Evolutionary conservation across 2,113 vertebrate species (phyloP), one percentile per base, ranked within the genome.

Genomic region (Isichthys henryi): DNA sequence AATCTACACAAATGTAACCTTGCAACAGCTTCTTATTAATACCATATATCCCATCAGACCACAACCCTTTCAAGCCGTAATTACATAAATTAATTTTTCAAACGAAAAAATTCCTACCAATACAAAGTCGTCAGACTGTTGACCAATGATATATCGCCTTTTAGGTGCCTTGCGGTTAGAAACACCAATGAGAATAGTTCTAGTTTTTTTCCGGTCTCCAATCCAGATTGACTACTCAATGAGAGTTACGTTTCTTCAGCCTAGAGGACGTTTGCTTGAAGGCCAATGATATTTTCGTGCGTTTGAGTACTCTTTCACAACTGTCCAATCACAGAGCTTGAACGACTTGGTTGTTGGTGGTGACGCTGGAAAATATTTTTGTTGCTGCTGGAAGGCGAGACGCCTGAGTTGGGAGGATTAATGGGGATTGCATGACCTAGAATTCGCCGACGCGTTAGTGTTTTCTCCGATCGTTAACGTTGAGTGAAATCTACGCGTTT

Each of bases 321-420:
- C 46, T n/a, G 62, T 35, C 93, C 93, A 93, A 92, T 93, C 88
- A 86, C 86, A 15, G 13, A 23, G 39, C 49, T 52, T 1, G 83
- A 7, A 91, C 1, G 31, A 88, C 91, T 94, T 94, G 95, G 95
- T 96, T 96, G 94, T 95, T 93, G 93, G 93, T 93, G 94, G 88
- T 92, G 94, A 93, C 94, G 94, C 90, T 84, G 23, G 89, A 93
- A 93, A 92, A 94, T 92, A 93, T 89, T 89, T 94, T 91, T 95
- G 93, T 95, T 95, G 93, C 94, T 94, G 90, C 85, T 91, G 91
- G 39, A 92, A 92, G 91, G 92, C 92, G 91, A 93, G 90, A 89
- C 88, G 66, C 88, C 90, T 27, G 91, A 85, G 83, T 91, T 88
- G 91, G 89, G 89, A 90, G 89, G 90, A 86, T 82, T 23, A 58